Evolutionary conservation across 2,888 invertebrate genomes (phyloP).

Genomic region (Spilosoma lubricipeda): DNA sequence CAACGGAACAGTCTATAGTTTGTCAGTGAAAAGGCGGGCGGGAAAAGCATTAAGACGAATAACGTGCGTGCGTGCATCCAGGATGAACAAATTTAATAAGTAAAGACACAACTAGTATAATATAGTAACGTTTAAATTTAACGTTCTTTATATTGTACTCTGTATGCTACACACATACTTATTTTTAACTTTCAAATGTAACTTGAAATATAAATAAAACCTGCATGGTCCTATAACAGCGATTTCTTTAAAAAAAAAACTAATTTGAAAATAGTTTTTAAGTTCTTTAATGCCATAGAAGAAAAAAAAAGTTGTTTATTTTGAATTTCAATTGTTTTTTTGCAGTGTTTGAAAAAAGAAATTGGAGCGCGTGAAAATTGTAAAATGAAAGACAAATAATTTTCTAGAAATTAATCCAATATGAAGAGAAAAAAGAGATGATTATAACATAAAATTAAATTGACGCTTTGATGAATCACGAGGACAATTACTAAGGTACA

Average conservation of each 20-base stretch:
- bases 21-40: too few relatives aligned
- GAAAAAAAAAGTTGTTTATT: not conserved
- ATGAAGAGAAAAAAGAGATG: too few relatives aligned
- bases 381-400: not conserved
- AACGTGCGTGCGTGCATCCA: too few relatives aligned
- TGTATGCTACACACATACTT: not conserved
- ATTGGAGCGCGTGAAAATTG: not conserved
- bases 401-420: too few relatives aligned
- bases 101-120: too few relatives aligned
- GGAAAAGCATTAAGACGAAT: too few relatives aligned
- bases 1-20: too few relatives aligned
- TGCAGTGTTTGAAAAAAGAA: too few relatives aligned
- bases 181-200: not conserved
- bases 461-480: not conserved
- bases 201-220: not conserved
- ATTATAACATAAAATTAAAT: not conserved
- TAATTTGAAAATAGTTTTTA: not conserved
- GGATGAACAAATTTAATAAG: too few relatives aligned
- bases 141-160: too few relatives aligned
- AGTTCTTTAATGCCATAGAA: too few relatives aligned
- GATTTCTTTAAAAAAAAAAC: not conserved
- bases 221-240: not conserved
- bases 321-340: constrained; percentile 4
- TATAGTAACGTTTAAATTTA: too few relatives aligned
- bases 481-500: not conserved